These are phyloP conservation scores for Tetanocera ferruginea DNA, from an alignment of 2,888 invertebrate genomes.

Conservation along the genomic window DNA sequence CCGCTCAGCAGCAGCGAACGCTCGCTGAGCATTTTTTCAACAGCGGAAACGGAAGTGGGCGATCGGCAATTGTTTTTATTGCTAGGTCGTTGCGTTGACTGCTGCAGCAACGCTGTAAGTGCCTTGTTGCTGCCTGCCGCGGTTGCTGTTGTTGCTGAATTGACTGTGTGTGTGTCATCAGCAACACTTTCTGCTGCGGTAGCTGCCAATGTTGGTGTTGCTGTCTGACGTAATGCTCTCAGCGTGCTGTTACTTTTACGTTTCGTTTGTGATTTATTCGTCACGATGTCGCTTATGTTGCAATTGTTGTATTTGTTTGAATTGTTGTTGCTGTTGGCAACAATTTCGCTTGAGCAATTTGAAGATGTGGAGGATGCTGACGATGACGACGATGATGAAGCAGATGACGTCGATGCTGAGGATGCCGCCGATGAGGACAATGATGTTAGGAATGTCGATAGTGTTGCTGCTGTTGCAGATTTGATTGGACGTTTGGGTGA, in stretches of 20 bases:
- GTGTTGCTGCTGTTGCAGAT: constrained; percentile 4
- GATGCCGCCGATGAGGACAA: constrained; percentile 44
- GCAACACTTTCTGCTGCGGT: constrained; percentile 43
- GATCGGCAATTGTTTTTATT: constrained; percentile 36
- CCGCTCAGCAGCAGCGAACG: constrained; percentile 66
- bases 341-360: constrained; percentile 50
- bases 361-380: constrained; percentile 32
- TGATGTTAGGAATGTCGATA: constrained; percentile 28
- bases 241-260: constrained; percentile 49
- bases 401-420: constrained; percentile 44
- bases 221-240: constrained; percentile 45
- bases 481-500: constrained; percentile 40
- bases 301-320: constrained; percentile 35
- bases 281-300: constrained; percentile 42
- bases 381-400: constrained; percentile 26
- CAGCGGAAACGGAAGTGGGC: constrained; percentile 40
- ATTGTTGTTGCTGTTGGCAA: constrained; percentile 45
- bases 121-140: not conserved
- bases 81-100: not conserved
- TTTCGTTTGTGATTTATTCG: constrained; percentile 49
- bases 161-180: constrained; percentile 16
- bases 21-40: constrained; percentile 68
- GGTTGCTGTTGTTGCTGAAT: constrained; percentile 10
- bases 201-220: constrained; percentile 45
- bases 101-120: not conserved